These are phyloP conservation scores for Dasypolia templi DNA, from an alignment of 2,888 invertebrate species.

Conservation along the genomic window DNA sequence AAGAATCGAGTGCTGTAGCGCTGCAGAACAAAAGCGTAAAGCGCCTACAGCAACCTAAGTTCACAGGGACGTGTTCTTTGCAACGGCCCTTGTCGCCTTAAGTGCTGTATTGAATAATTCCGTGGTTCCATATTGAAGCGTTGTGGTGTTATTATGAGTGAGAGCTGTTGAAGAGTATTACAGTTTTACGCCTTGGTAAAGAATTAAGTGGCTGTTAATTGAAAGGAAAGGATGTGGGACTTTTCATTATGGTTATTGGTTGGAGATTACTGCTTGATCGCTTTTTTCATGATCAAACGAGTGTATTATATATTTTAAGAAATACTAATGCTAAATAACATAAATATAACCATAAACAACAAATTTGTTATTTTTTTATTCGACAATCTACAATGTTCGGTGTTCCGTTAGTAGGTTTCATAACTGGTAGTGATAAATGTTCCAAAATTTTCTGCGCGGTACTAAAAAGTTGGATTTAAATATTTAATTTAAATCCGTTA, in stretches of 20 bases:
- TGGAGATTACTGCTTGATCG: neutral
- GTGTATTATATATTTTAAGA: no score
- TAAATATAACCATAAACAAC: neutral
- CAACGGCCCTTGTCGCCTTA: slow-evolving; percentile 43
- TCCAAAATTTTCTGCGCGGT: neutral
- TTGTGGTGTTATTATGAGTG: slow-evolving; percentile 26
- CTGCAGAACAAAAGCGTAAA: slow-evolving; percentile 46
- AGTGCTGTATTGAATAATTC: slow-evolving; percentile 67
- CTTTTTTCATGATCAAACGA: no score
- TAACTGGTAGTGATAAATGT: neutral
- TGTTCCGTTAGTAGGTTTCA: neutral
- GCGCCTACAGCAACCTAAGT: slow-evolving; percentile 59
- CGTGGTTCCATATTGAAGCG: slow-evolving; percentile 47
- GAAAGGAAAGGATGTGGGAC: neutral
- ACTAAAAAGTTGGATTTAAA: neutral
- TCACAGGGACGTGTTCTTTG: slow-evolving; percentile 46
- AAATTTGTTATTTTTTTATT: neutral
- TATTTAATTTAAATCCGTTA: neutral
- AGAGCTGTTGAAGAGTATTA: slow-evolving; percentile 16
- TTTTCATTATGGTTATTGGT: neutral
- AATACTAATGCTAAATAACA: neutral
- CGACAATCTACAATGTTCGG: neutral
- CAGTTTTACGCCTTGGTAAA: neutral
- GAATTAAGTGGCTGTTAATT: neutral
- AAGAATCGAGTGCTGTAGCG: slow-evolving; percentile 34